Evolutionary conservation across 2,797 vertebrate genomes (phyloP), one percentile per base, ranked within the genome.

Genomic region (Steatocranus sp.): DNA sequence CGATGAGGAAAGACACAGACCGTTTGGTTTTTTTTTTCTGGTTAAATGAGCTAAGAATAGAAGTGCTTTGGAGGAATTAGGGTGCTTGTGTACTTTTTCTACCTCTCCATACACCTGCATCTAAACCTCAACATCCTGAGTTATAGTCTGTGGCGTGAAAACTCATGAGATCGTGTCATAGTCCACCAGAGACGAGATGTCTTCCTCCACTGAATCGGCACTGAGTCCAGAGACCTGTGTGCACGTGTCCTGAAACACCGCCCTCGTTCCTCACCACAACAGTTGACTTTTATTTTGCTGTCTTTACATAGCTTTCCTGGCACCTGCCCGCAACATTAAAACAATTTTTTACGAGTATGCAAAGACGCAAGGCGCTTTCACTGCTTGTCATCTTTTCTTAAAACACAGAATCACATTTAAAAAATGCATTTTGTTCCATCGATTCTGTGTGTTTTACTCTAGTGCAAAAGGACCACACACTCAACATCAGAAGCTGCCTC

Each of bases 61-160:
- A 78, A 43, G 23, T 83, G 83, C 54, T 76, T 83, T 82, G 83
- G 78, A 89, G 88, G 89, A 92, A 78, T 46, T 46, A 18, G 63
- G 88, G 92, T 92, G 89, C 90, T 91, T 81, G 90, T 89, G 81
- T 85, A 75, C 86, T 91, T 85, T 53, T 80, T 94, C 95, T 96
- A 95, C 95, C 95, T 96, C 94, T 93, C 88, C 89, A 89, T 80
- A 91, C 90, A 56, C 90, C 88, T 88, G 90, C 93, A 91, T 94
- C 89, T 78, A 82, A 68, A 84, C 87, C 83, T 66, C 74, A 66
- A 83, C 41, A 48, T 87, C 89, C 82, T 77, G 78, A 88, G 78
- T 85, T 84, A 86, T 90, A 78, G 83, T 86, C 70, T 49, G 79
- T 84, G 68, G 82, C 50, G 79, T 82, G 80, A 86, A 88, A 85